Evolutionary conservation across 2,888 invertebrate genomes (phyloP).

Genomic region (Orthosia gracilis): DNA sequence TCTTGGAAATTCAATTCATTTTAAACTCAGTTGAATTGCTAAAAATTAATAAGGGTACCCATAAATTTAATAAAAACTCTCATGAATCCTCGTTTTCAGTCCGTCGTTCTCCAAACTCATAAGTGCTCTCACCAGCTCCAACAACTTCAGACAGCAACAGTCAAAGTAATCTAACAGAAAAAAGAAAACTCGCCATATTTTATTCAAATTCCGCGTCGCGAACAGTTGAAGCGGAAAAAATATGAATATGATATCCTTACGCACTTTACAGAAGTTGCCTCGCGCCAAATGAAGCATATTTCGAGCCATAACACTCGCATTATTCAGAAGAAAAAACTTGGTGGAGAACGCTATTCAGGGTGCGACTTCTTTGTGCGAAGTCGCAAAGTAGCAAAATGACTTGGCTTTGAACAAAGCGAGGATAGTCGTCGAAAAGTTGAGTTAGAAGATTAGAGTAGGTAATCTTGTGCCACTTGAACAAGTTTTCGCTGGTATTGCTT

Average conservation of each 20-base stretch:
- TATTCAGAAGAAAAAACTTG: slow-evolving; percentile 81
- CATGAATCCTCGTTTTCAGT: slow-evolving; percentile 30
- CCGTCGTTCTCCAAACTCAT: slow-evolving; percentile 33
- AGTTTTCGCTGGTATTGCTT: not conserved
- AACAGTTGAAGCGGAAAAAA: slow-evolving; percentile 90
- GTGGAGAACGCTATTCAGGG: slow-evolving; percentile 60
- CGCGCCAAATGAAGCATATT: slow-evolving; percentile 90
- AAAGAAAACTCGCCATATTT: slow-evolving; percentile 69
- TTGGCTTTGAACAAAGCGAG: not conserved
- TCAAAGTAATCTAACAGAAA: slow-evolving; percentile 69
- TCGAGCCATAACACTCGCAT: slow-evolving; percentile 89
- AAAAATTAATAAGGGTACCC: not conserved
- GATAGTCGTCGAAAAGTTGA: not conserved
- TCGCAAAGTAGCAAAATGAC: not conserved
- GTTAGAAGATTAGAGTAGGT: not conserved
- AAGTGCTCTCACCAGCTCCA: slow-evolving; percentile 46
- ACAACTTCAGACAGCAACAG: slow-evolving; percentile 52
- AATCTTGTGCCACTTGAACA: not conserved
- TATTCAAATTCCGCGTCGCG: slow-evolving; percentile 86
- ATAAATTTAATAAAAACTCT: slow-evolving; percentile 18
- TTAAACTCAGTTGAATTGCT: not conserved
- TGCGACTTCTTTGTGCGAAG: slow-evolving; percentile 33
- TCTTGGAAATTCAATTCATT: not conserved
- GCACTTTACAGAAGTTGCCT: slow-evolving; percentile 86
- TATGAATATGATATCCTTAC: slow-evolving; percentile 90